Evolutionary conservation across 2,888 invertebrate species (phyloP).

Genomic region (Ennomos fuscantarius): DNA sequence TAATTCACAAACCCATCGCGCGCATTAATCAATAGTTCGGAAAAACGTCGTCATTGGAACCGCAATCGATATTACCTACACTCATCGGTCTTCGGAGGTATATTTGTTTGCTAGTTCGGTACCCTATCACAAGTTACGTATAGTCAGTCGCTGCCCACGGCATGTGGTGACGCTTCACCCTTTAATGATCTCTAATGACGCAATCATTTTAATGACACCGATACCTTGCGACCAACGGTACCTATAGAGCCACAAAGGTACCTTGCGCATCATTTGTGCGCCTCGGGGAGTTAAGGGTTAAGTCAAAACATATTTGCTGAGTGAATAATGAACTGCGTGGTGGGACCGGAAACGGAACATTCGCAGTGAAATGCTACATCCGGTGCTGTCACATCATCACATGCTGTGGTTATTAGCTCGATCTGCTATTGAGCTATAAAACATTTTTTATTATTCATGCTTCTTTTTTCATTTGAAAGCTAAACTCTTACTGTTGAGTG

Average conservation of each 20-base stretch:
- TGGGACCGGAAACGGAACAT: conserved; percentile 73
- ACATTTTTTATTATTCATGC: no score
- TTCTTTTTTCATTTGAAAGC: no score
- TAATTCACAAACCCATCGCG: conserved; percentile 13
- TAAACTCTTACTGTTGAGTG: no score
- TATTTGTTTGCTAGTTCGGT: conserved; percentile 26
- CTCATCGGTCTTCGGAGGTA: conserved; percentile 6
- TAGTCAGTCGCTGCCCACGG: conserved; percentile 26
- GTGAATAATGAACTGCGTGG: conserved; percentile 78
- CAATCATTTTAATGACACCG: conserved; percentile 61
- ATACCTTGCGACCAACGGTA: conserved; percentile 37
- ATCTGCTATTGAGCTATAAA: conserved; percentile 3
- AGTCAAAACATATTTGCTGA: conserved; percentile 83
- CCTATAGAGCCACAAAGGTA: conserved; percentile 37
- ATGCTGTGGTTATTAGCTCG: conserved; percentile 29
- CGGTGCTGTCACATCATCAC: conserved; percentile 62
- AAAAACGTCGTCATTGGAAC: conserved; percentile 18
- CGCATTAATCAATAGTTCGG: conserved; percentile 23
- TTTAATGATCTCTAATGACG: conserved; percentile 72
- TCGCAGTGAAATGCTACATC: conserved; percentile 75
- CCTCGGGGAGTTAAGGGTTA: conserved; percentile 63
- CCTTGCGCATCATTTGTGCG: conserved; percentile 51
- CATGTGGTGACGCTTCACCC: conserved; percentile 58
- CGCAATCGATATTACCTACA: conserved; percentile 29
- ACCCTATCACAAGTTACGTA: conserved; percentile 28